Base-by-base conservation (phyloP, 2,113 vertebrate genomes). In the Microcebus murinus region DNA sequence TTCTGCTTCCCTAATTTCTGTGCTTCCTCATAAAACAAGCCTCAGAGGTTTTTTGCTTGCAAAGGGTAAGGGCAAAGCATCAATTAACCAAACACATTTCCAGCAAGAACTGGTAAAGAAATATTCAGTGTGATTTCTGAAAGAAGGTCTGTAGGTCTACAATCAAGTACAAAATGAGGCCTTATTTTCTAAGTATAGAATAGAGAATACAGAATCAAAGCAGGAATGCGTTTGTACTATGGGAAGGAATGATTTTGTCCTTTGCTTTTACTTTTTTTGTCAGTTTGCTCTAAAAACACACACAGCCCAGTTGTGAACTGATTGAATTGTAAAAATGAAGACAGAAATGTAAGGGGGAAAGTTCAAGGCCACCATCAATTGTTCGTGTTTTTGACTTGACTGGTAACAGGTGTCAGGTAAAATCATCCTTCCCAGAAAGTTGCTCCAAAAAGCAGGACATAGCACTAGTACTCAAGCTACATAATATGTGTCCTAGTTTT, bases 371-470 rank as follows among this genome's bases (percentile, higher is more conserved):
- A 73, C 23, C 88, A 65, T 50, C 27, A 85, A 76, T 67, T 29
- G 63, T 89, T 70, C 29, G 10, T 82, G 48, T 71, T 92, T 82
- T 91, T 91, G 48, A 39, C 34, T 80, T 61, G n/a, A 65, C 77
- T 94, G 39, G 27, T 76, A 74, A 82, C 36, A 45, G 45, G 18
- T 63, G 12, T 67, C 42, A 70, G 18, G 23, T 79, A 83, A 90
- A 57, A 93, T 82, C n/a, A 96, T 74, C 25, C 14, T 80, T 92
- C 11, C 45, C 42, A 73, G 57, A 97, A 97, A 94, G 5, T 45
- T 71, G 76, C 52, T 94, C 45, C 57, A 87, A 81, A 89, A 94
- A 80, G 10, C n/a, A 79, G 7, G 18, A 71, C 61, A 55, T 76
- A 61, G 1, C 8, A 85, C 45, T 70, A 86, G 25, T 59, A 55